A percentile compares a stretch with the other conserved stretches of the same genome.
phyloP scores from a whole-genome alignment of 2,888 invertebrate species.

The Acronicta aceris region DNA sequence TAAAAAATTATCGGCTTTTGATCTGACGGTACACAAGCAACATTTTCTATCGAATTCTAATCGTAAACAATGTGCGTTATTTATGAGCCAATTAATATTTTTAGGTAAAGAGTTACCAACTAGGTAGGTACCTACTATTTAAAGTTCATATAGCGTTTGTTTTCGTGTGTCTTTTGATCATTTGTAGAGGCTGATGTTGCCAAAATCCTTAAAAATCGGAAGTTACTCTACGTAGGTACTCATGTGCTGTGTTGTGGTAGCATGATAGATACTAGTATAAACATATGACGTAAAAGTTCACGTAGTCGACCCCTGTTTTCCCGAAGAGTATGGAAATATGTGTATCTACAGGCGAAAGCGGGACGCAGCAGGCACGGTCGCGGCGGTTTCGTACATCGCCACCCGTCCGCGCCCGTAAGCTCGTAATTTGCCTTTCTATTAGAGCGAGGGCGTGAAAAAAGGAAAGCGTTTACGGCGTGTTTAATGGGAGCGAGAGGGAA shows the following conservation, averaged over 20 bases:
- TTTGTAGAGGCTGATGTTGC: conserved; percentile 13
- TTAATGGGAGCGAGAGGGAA: conserved; percentile 89
- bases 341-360: conserved; percentile 72
- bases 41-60: conserved; percentile 33
- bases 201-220: conserved; percentile 34
- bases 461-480: conserved; percentile 89
- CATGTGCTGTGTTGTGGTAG: conserved; percentile 43
- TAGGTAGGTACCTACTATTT: neutral
- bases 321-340: conserved; percentile 77
- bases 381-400: conserved; percentile 88
- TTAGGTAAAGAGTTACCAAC: neutral
- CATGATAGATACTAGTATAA: conserved; percentile 69
- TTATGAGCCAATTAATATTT: conserved; percentile 11
- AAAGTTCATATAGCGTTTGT: conserved; percentile 7
- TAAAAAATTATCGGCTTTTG: conserved; percentile 7
- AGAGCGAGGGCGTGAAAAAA: conserved; percentile 89
- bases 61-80: conserved; percentile 16
- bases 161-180: neutral
- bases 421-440: conserved; percentile 90
- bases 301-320: conserved; percentile 83
- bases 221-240: neutral
- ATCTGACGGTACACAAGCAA: neutral
- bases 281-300: conserved; percentile 86
- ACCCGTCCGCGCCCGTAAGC: conserved; percentile 89
- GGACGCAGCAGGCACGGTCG: conserved; percentile 77